Conservation (phyloP, 2,113 vertebrate species). For the Dicrurus megarhynchus region DNA sequence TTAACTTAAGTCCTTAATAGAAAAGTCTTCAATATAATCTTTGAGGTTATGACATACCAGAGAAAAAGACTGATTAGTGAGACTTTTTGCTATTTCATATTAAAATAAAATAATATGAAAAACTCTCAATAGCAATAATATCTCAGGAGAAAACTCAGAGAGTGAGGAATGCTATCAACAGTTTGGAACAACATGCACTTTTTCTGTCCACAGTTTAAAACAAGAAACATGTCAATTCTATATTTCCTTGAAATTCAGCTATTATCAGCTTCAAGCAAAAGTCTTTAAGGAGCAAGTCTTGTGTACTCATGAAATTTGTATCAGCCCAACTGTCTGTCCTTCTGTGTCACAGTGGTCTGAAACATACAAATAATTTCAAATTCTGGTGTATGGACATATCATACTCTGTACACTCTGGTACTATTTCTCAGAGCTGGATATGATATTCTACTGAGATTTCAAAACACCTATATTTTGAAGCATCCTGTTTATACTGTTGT, state of each 20-base stretch:
- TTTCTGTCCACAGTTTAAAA: background rate
- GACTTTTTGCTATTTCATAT: background rate
- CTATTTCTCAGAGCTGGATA: background rate
- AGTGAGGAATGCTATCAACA: background rate
- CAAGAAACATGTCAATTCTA: background rate
- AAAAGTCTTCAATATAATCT: background rate
- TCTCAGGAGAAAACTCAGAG: background rate
- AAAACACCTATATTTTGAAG: background rate
- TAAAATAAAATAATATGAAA: background rate
- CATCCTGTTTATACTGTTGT: background rate
- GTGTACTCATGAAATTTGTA: background rate
- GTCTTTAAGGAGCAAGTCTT: background rate
- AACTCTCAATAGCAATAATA: background rate
- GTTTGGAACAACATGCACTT: background rate
- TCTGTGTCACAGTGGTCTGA: background rate
- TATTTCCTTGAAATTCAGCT: background rate
- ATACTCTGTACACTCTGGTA: background rate
- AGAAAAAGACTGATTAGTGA: background rate
- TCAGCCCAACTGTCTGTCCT: background rate
- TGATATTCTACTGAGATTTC: background rate
- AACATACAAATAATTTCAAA: background rate
- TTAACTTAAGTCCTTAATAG: background rate
- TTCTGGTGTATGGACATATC: background rate
- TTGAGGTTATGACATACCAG: background rate
- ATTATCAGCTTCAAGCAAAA: background rate